Evolutionary conservation across 1,140 invertebrate genomes (phyloP), one percentile per base, ranked within the genome.

Genomic region (Nephotettix cincticeps): DNA sequence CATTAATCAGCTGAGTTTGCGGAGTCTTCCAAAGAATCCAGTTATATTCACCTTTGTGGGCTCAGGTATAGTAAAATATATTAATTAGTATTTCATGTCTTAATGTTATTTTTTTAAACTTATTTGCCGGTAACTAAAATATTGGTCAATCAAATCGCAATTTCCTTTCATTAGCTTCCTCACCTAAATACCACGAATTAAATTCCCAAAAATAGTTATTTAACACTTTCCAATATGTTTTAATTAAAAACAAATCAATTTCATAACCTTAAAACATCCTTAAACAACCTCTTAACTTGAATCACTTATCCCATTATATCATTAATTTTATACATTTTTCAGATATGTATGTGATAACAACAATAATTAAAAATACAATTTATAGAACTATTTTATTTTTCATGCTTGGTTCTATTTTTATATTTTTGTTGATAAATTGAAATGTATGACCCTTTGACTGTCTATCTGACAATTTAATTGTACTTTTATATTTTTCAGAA

Each of bases 71-170:
- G 56, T 61, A 61, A 61, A 61, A 4, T 27, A 11, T 61, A 61
- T 27, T 19, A n/a, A 17, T 51, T 11, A 51, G 47, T 21, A 51
- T 51, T 51, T 21, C 4, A 51, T 51, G 47, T 51, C 28, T 27
- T 87, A 64, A 71, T 36, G 25, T n/a, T 66, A 19, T 66, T 40
- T 25, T 45, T 29, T 43, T n/a, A 67, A 47, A 29, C 51, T 45
- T 6, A 6, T 45, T 68, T 11, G 23, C 13, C 14, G 9, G 51
- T 14, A 66, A 32, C 17, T 29, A 68, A 68, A 68, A 68, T 68
- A 68, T 23, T 19, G 27, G 27, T 45, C 27, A 68, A 29, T 68
- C 32, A 47, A 45, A 47, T 29, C 27, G 40, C 27, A 68, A 43
- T 14, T 43, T 6, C 27, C 40, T 45, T 19, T 45, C 43, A 29